phyloP scores from a whole-genome alignment of 2,113 vertebrate genomes.

The Hydropotes inermis region DNA sequence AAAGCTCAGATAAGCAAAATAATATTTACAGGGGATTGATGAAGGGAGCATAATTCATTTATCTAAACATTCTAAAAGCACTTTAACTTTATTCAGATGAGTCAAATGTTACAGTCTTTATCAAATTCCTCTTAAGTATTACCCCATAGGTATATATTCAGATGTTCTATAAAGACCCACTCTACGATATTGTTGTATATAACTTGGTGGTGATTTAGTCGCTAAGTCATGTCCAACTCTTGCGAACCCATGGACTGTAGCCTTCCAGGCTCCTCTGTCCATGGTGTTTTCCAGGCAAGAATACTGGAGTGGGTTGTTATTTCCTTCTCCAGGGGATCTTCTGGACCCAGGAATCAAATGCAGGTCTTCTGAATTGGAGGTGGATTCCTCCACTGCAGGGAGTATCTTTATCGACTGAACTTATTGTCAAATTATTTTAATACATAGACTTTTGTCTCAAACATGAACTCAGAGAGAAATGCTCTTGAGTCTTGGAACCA shows the following conservation, averaged over 20 bases:
- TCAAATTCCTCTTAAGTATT: background rate
- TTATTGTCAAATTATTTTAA: background rate
- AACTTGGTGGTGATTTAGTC: background rate
- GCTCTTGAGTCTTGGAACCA: background rate
- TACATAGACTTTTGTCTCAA: background rate
- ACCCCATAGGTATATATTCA: background rate
- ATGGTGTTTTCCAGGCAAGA: background rate
- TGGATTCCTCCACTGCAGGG: background rate
- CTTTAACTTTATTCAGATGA: background rate
- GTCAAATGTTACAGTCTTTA: background rate
- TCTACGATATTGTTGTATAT: background rate
- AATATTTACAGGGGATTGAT: background rate
- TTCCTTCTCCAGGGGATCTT: background rate
- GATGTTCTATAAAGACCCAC: background rate
- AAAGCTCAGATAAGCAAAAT: background rate
- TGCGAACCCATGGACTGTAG: accelerated
- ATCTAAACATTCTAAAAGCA: background rate
- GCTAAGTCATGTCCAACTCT: background rate
- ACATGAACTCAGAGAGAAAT: background rate
- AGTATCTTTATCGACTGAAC: background rate
- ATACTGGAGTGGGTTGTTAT: background rate
- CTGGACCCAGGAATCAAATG: background rate
- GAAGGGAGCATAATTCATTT: background rate
- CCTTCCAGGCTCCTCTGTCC: background rate
- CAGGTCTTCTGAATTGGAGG: background rate